Evolutionary conservation across 1,140 invertebrate species (phyloP).

Genomic region (Drosophila serrata): DNA sequence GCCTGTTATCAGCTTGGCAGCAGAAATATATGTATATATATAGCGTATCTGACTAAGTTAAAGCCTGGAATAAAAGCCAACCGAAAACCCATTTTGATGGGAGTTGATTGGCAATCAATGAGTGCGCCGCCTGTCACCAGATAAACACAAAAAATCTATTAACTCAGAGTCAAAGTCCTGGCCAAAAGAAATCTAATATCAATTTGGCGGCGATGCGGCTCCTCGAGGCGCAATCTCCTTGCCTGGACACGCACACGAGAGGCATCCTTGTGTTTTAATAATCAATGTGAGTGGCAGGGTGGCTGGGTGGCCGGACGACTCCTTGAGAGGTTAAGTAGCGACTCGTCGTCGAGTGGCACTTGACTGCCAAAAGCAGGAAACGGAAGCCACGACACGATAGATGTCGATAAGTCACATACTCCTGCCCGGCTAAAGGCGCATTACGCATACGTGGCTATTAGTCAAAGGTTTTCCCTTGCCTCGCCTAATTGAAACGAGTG

Average conservation of each 20-base stretch:
- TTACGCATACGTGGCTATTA: conserved; percentile 56
- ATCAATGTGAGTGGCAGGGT: conserved; percentile 40
- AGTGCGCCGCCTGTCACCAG: conserved; percentile 26
- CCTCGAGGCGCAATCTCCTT: conserved; percentile 33
- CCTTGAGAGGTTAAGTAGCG: conserved; percentile 75
- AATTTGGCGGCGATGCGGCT: conserved; percentile 52
- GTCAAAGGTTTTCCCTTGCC: conserved; percentile 39
- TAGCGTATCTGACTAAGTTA: conserved; percentile 11
- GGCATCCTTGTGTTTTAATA: conserved; percentile 49
- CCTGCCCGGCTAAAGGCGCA: conserved; percentile 30
- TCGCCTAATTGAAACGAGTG: conserved; percentile 61
- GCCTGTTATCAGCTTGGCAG: conserved; percentile 56
- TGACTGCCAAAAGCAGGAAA: conserved; percentile 67
- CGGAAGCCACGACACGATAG: conserved; percentile 70
- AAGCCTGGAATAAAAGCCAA: conserved; percentile 27
- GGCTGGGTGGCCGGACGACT: conserved; percentile 11
- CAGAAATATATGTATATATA: conserved; percentile 48
- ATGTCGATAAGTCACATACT: conserved; percentile 78
- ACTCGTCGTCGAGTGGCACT: conserved; percentile 53
- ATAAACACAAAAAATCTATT: conserved; percentile 79
- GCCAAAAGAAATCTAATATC: conserved; percentile 62
- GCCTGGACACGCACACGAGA: conserved; percentile 39
- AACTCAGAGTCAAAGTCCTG: conserved; percentile 33
- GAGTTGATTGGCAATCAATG: conserved; percentile 75
- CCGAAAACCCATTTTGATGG: conserved; percentile 71